Evolutionary conservation across 2,888 invertebrate genomes (phyloP).

Genomic region (Hydraecia micacea): DNA sequence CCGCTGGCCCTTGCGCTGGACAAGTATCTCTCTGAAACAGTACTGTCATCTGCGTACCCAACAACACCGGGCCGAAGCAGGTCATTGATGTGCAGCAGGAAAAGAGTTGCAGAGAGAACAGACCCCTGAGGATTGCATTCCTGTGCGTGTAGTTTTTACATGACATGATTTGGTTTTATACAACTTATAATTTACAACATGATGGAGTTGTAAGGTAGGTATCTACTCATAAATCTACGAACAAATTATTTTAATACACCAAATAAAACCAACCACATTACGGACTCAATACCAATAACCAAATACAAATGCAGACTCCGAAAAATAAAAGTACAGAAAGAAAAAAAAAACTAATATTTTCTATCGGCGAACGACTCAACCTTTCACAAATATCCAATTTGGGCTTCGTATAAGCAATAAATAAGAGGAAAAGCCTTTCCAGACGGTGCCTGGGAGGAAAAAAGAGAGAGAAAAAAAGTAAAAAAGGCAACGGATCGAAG

Average conservation of each 20-base stretch:
- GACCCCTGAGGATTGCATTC: no score
- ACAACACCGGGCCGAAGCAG: no score
- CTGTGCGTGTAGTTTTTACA: not conserved
- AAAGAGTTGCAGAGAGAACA: no score
- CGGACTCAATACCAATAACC: slow-evolving; percentile 35
- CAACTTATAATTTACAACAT: not conserved
- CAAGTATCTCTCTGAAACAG: no score
- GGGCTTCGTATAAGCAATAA: slow-evolving; percentile 90
- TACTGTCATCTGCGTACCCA: no score
- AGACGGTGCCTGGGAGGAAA: slow-evolving; percentile 83
- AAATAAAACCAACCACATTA: slow-evolving; percentile 25
- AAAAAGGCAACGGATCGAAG: slow-evolving; percentile 89
- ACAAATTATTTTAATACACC: not conserved
- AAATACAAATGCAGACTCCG: slow-evolving; percentile 57
- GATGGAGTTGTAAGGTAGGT: not conserved
- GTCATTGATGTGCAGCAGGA: no score
- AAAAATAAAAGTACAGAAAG: slow-evolving; percentile 63
- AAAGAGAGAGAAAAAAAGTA: slow-evolving; percentile 74
- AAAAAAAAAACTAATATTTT: slow-evolving; percentile 79
- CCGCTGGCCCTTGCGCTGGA: no score
- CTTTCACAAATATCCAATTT: slow-evolving; percentile 90
- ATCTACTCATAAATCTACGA: not conserved
- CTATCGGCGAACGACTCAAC: slow-evolving; percentile 83
- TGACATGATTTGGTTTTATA: no score
- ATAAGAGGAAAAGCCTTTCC: slow-evolving; percentile 90